phyloP scores from a whole-genome alignment of 2,888 invertebrate genomes.

The Heteropelma amictum region DNA sequence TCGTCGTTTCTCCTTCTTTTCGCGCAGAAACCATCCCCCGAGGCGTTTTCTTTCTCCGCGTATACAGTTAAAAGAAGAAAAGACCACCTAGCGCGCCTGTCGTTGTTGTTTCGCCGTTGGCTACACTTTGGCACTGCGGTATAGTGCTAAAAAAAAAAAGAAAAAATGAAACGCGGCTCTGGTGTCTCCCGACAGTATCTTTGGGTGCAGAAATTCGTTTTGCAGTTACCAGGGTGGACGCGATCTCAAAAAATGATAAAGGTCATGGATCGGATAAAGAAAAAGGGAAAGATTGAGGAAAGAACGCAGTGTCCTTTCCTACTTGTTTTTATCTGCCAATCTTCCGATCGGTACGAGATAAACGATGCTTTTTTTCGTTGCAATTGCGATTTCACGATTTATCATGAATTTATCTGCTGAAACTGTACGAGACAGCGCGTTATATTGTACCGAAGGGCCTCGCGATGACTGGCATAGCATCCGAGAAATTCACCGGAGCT shows the following conservation, averaged over 20 bases:
- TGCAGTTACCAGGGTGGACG: too few relatives aligned
- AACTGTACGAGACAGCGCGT: slow-evolving; percentile 27
- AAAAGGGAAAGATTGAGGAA: too few relatives aligned
- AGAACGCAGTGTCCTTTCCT: neutral
- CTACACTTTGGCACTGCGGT: slow-evolving; percentile 12
- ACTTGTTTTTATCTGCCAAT: neutral
- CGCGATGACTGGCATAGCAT: slow-evolving; percentile 68
- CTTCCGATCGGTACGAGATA: too few relatives aligned
- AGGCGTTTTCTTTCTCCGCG: neutral
- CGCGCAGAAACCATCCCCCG: slow-evolving; percentile 4
- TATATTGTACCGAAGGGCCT: slow-evolving; percentile 66
- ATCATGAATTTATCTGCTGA: neutral
- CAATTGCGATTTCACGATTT: too few relatives aligned
- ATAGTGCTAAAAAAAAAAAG: slow-evolving; percentile 2
- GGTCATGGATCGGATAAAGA: too few relatives aligned
- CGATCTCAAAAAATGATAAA: neutral
- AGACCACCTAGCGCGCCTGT: too few relatives aligned
- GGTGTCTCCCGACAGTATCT: slow-evolving; percentile 34
- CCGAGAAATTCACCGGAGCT: slow-evolving; percentile 22
- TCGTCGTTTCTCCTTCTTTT: neutral
- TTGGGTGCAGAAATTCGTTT: slow-evolving; percentile 25
- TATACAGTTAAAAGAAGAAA: neutral
- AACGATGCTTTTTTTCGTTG: too few relatives aligned
- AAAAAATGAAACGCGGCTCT: neutral
- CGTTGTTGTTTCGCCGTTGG: slow-evolving; percentile 14